Base-by-base conservation (phyloP, 2,888 invertebrate genomes). In the Thymelicus acteon region DNA sequence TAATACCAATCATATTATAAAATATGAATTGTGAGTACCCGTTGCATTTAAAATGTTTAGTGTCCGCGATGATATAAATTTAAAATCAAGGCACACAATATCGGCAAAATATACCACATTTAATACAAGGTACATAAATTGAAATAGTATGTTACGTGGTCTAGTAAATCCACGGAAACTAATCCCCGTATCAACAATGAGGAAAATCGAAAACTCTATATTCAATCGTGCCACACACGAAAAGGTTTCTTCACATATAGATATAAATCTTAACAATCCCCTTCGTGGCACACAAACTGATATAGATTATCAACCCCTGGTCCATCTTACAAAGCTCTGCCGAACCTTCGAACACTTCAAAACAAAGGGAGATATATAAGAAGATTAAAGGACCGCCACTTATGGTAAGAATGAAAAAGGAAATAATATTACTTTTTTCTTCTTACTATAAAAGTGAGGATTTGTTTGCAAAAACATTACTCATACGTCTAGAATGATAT, bases 291-390 rank as follows among this genome's bases (percentile, higher is more conserved):
- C 82, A 86, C 86, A 88, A 88, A 88, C 86, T 87, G 85, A 89
- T 85, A 87, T 85, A 87, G 86, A 89, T 89, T 88, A 88, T 88
- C 86, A 86, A 87, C 87, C 89, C 86, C 80, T 82, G 82, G 82
- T 82, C 84, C 81, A 77, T 71, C 80, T 80, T 78, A 82, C 84
- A 86, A 86, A 86, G 83, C 82, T 83, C 84, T 85, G 84, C 84
- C 84, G 79, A 79, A 78, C 82, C 85, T 80, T 80, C 78, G 80
- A 82, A 85, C 82, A 85, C 86, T 87, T 88, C 88, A 89, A 89
- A 90, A 89, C 88, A 88, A 89, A 86, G 84, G 82, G 83, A 85
- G 85, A 79, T 76, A 78, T 80, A 81, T 87, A 88, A 89, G 86
- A 81, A 86, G 89, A 90, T 90, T 88, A 90, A 76, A 80, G 79